Base-by-base conservation (phyloP, 2,888 invertebrate genomes). In the Malachius bipustulatus region DNA sequence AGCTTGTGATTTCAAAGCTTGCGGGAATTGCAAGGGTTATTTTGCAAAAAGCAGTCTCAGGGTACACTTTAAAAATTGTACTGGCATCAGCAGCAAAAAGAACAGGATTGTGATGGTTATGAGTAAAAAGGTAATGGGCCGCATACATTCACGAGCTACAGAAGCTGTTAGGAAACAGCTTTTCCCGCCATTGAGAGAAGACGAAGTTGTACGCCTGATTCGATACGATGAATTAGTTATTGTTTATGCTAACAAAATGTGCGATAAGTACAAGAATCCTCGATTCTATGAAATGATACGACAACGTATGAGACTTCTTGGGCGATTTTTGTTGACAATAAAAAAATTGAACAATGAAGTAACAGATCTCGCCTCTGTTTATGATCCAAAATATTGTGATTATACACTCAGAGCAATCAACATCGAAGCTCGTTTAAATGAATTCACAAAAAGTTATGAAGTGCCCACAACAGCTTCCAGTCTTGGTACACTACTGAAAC, bases 161-260 rank as follows among this genome's bases (percentile, higher is more conserved):
- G 6, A 34, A 10, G 24, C 19, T 16, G 34, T 44, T 14, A 35
- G 36, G 16, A 34, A 27, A 10, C 9, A 39, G 4, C 24, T 45
- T 10, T 42, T 46, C 29, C 45, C 45, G 13, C 29, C 39, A 2
- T 14, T 48, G 31, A 32, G 44, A 27, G 44, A 45, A 14, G 45
- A 47, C 19, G 33, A 43, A 3, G 26, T 47, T 3, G 34, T 36
- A 3, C 32, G 41, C 3, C 9, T 34, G 1, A 39, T 47, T 14
- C 31, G 45, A 30, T 44, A 46, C 30, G 45, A 48, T 15, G 38
- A 38, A 14, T 32, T 47, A 9, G 14, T 47, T 3, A 43, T 47
- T 27, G 9, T 44, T 6, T 47, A 42, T 35, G 45, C 40, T 1
- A 47, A 48, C 26, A 34, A 36, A 26, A 27, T 45, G 28, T 41